Percentiles rank a stretch among this genome's conserved stretches.
Conservation (phyloP, 1,140 invertebrate species). For the Tetramorium alpestre region DNA sequence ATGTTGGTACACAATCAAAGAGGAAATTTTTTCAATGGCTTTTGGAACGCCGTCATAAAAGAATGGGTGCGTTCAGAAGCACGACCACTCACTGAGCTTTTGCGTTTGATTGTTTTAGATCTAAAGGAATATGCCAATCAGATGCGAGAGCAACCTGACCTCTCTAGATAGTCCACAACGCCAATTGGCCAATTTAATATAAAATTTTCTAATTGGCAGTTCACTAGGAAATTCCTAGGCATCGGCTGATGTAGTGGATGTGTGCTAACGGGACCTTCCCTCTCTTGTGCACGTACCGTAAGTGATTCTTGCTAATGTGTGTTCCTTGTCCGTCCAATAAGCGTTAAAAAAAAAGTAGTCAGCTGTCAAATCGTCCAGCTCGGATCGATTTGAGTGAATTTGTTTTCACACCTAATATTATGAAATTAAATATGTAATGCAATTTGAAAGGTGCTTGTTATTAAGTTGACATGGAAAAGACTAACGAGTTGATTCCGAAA, state of each 20-base stretch:
- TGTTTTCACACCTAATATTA: background rate
- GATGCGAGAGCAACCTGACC: too few species aligned
- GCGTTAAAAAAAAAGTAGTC: background rate
- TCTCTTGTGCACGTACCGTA: background rate
- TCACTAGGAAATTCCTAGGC: too few species aligned
- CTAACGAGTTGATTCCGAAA: slow-evolving; percentile 66
- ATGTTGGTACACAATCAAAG: background rate
- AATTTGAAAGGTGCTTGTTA: background rate
- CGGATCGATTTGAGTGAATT: background rate
- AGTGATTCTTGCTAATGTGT: background rate
- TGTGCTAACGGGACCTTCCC: too few species aligned
- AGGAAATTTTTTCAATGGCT: background rate
- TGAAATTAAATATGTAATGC: slow-evolving; percentile 26
- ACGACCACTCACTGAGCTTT: too few species aligned
- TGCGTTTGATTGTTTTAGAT: too few species aligned
- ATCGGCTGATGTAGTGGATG: too few species aligned
- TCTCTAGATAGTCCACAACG: too few species aligned
- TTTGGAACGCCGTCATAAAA: background rate
- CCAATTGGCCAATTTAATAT: too few species aligned
- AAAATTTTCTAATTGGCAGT: too few species aligned
- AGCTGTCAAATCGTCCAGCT: slow-evolving; percentile 4
- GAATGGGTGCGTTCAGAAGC: too few species aligned
- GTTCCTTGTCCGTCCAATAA: background rate
- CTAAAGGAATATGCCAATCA: too few species aligned
- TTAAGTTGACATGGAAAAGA: slow-evolving; percentile 28